Evolutionary conservation across 2,888 invertebrate species (phyloP), one percentile per base, ranked within the genome.

Genomic region (Escarpia spicata): DNA sequence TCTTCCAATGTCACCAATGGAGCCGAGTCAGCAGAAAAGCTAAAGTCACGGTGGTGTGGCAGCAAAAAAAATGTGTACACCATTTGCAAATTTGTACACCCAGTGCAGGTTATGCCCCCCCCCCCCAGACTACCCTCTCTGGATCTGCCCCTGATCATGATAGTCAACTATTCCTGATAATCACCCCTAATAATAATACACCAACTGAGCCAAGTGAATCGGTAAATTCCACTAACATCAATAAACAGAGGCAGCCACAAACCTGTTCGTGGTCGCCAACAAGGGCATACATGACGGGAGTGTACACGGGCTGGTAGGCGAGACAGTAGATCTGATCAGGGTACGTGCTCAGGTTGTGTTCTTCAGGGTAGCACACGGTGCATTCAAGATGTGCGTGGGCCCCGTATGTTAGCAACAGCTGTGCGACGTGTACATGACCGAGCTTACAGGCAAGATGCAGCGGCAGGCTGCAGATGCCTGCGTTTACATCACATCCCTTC

Each of bases 351-450:
- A 95, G 95, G 43, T 94, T 97, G 95, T 98, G 98, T 15, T 97
- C 97, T 10, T 98, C 97, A 0, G 98, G 98, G 97, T 97, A 98
- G 95, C 98, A 98, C 97, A 98, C 97, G 37, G 98, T 97, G 2
- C 98, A 97, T 95, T 98, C 98, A 0, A 97, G 97, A 96, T 98
- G 98, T 43, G 97, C 97, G 94, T 97, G 97, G 8, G 98, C 98
- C 43, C 98, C 98, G 96, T 98, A 97, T 94, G 97, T 97, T 92
- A 98, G 95, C 89, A 98, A 96, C 60, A 98, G 95, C 95, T 98
- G 97, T 12, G 98, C 97, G 95, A 98, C 97, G 94, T 98, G 97
- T 95, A 97, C 97, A 95, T 98, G 94, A 96, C 98, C 98, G 95
- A 97, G 97, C 52, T 97, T 96, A 94, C 98, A 98, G 26, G 98